Evolutionary conservation across 1,140 invertebrate species (phyloP), one percentile per base, ranked within the genome.

Genomic region (Radopholus similis): DNA sequence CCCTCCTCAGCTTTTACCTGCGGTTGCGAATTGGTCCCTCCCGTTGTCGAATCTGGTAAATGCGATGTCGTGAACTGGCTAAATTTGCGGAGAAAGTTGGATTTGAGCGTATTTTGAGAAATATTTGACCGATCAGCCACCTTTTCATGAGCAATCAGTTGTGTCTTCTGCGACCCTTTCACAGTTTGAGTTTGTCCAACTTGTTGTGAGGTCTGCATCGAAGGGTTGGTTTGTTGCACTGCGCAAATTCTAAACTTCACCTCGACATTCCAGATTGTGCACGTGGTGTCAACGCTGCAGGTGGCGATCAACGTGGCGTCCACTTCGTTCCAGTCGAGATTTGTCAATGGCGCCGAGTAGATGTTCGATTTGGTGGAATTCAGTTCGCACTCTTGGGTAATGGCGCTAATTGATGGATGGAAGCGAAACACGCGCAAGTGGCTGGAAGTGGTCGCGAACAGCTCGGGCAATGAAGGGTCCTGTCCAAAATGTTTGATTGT

Each of bases 241-340:
- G n/a, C n/a, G n/a, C n/a, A 4, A 23, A 4, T 21, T 18, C 40
- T 5, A 51, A 38, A 35, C 18, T 35, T 89, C 0, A 95, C 97
- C 86, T 98, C 95, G 37, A 99, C 82, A 0, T 94, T 93, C 95
- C 95, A 99, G 74, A 99, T 97, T 35, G 96, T 98, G 82, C 95
- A 98, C 0, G 95, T 99, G 4, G 96, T 98, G 78, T 99, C 96
- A 75, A 98, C 97, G 70, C 92, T 95, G n/a, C 93, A 97, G 11
- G 95, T 98, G 8, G 95, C 95, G 47, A 98, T 90, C 49, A 98
- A 84, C 85, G 97, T 97, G 1, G 94, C 93, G 85, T 99, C 96
- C 0, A 97, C 91, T 87, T 98, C 95, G 83, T 99, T 98, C 96
- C 95, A 99, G 83, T 99, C 95, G 81, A 98, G 97, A 5, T 93